phyloP scores from a whole-genome alignment of 2,888 invertebrate genomes.

The Leptopilina drosophilae region DNA sequence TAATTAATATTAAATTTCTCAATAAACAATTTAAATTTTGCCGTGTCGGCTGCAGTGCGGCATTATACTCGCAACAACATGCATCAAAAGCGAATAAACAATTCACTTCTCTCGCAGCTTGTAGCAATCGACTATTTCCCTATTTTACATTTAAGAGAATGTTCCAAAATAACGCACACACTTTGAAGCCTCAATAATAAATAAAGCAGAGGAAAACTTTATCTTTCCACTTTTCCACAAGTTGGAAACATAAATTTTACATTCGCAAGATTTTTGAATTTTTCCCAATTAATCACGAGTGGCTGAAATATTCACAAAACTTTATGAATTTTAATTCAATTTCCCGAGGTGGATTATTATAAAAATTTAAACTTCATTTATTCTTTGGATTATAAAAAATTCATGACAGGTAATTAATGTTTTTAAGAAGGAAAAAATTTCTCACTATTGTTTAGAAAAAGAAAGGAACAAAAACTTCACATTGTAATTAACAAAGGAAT shows the following conservation, averaged over 20 bases:
- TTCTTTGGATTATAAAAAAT: no score
- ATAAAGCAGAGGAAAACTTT: no score
- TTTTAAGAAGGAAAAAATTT: neutral
- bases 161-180: conserved; percentile 1
- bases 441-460: neutral
- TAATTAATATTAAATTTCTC: no score
- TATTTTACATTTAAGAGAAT: conserved; percentile 4
- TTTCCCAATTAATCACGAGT: no score
- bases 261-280: no score
- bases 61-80: neutral
- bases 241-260: neutral
- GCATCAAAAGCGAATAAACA: conserved; percentile 10
- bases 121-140: neutral
- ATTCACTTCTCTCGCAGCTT: conserved; percentile 8
- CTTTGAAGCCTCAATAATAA: neutral
- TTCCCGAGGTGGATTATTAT: no score
- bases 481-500: neutral
- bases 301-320: no score
- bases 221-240: neutral
- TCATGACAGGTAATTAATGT: neutral
- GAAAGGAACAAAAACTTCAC: neutral
- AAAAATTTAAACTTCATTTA: no score
- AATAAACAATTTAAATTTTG: conserved; percentile 22
- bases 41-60: conserved; percentile 22
- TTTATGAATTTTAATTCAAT: no score